Base-by-base conservation (phyloP, 2,113 vertebrate genomes). In the Oncorhynchus kisutch region DNA sequence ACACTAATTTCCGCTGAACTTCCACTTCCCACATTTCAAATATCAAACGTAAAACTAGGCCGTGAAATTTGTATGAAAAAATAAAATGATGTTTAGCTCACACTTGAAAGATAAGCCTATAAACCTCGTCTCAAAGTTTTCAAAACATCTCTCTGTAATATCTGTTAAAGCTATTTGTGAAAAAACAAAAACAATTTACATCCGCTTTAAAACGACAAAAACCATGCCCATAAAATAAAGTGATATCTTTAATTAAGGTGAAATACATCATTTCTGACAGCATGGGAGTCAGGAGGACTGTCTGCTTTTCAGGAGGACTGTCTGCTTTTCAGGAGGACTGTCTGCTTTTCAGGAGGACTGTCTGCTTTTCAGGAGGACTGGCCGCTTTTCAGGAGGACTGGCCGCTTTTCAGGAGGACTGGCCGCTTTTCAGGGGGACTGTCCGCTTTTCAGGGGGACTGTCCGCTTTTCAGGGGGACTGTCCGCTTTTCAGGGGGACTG, bases 151-250 rank as follows among this genome's bases (percentile, higher is more conserved):
- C 67, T 75, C 71, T 12, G 20, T 48, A 3, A 49, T 51, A 59
- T 73, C 70, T 64, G 39, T 45, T 34, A 25, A 34, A 22, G 54
- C 27, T n/a, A 60, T 59, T 34, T 24, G 5, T 20, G 49, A 72
- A 11, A 68, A 48, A n/a, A n/a, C n/a, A n/a, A n/a, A 70, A 73
- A 79, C 79, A 77, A 79, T 31, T 31, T 31, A 77, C 14, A 14
- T 34, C 5, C 1, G 31, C 1, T 75, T 84, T 70, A 82, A 84
- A 74, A 72, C 67, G 62, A 76, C 60, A 20, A 69, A 51, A 51
- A 65, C 34, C 74, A 29, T 75, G 73, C 31, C 31, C 79, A 76
- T 67, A 79, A 87, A 86, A 76, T 71, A 34, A 71, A 82, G 71
- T 18, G 6, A 54, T 4, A n/a, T 79, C 12, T 71, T 71, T 51